Percentiles rank a stretch among this genome's conserved stretches.
phyloP scores from a whole-genome alignment of 2,113 vertebrate species.

The Atrichornis clamosus region DNA sequence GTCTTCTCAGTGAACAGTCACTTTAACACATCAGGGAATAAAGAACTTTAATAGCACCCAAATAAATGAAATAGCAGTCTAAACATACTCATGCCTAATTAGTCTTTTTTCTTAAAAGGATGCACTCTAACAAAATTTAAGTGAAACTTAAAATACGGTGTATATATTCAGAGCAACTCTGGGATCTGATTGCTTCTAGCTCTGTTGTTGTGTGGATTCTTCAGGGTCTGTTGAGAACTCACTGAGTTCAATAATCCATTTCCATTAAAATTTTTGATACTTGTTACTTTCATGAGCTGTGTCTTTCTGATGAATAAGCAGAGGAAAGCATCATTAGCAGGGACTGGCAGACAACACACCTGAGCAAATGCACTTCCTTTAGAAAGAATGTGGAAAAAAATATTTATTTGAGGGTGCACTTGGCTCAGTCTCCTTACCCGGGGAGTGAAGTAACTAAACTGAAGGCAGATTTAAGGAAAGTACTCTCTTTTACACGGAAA shows the following conservation, averaged over 20 bases:
- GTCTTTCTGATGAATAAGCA: background rate
- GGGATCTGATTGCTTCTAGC: background rate
- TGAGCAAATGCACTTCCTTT: background rate
- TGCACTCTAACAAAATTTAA: background rate
- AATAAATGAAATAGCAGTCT: background rate
- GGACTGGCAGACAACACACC: background rate
- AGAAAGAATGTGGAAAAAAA: background rate
- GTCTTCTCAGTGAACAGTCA: background rate
- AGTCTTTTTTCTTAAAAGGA: background rate
- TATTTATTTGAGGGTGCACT: background rate
- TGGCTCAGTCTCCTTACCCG: background rate
- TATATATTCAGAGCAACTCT: background rate
- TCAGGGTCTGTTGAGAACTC: background rate
- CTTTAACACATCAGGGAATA: background rate
- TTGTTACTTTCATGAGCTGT: background rate
- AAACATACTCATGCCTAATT: background rate
- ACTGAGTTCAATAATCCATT: background rate
- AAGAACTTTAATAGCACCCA: background rate
- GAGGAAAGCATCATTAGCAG: background rate
- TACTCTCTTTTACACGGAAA: background rate
- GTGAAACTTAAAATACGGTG: background rate
- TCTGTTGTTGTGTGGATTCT: accelerated
- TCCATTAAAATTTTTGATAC: background rate
- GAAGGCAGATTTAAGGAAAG: background rate
- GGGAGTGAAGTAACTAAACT: background rate